A percentile compares a stretch with the other conserved stretches of the same genome.
These are phyloP conservation scores for Salpingus planirostris DNA, from an alignment of 2,888 invertebrate species.

Conservation along the genomic window DNA sequence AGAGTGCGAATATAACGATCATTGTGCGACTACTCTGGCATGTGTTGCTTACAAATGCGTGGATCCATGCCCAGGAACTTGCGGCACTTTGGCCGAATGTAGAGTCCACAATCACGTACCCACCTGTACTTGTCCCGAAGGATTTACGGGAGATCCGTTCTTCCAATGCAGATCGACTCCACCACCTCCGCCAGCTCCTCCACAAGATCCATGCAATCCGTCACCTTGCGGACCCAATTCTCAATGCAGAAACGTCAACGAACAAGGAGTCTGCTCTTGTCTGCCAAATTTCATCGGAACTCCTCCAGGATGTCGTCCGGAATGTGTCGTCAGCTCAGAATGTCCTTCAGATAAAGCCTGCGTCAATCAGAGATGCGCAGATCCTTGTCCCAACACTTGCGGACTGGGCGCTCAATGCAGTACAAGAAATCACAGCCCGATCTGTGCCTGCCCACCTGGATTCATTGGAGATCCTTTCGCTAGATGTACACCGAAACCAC, in stretches of 20 bases:
- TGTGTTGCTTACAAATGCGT: slow-evolving; percentile 77
- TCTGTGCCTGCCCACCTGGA: slow-evolving; percentile 77
- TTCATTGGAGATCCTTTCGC: slow-evolving; percentile 82
- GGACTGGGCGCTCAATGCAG: slow-evolving; percentile 78
- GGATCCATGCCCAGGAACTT: slow-evolving; percentile 77
- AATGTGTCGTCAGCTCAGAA: slow-evolving; percentile 81
- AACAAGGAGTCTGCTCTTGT: slow-evolving; percentile 79
- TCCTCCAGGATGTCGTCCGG: slow-evolving; percentile 74
- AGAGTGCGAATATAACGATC: slow-evolving; percentile 72
- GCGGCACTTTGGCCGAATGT: slow-evolving; percentile 73
- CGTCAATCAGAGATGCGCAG: slow-evolving; percentile 74
- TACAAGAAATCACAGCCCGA: slow-evolving; percentile 77
- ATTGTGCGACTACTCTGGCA: slow-evolving; percentile 62
- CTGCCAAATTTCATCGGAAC: slow-evolving; percentile 67
- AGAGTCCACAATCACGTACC: slow-evolving; percentile 71
- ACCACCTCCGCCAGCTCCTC: slow-evolving; percentile 37
- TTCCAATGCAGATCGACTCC: slow-evolving; percentile 59
- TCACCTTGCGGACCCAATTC: slow-evolving; percentile 85
- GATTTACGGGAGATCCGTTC: slow-evolving; percentile 76
- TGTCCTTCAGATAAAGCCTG: slow-evolving; percentile 76
- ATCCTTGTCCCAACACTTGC: slow-evolving; percentile 82
- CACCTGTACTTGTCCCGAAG: slow-evolving; percentile 63
- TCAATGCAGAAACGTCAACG: slow-evolving; percentile 69
- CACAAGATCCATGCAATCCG: slow-evolving; percentile 66
- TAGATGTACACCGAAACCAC: slow-evolving; percentile 52